These are phyloP conservation scores for Formica exsecta DNA, from an alignment of 1,140 invertebrate genomes.

Conservation along the genomic window DNA sequence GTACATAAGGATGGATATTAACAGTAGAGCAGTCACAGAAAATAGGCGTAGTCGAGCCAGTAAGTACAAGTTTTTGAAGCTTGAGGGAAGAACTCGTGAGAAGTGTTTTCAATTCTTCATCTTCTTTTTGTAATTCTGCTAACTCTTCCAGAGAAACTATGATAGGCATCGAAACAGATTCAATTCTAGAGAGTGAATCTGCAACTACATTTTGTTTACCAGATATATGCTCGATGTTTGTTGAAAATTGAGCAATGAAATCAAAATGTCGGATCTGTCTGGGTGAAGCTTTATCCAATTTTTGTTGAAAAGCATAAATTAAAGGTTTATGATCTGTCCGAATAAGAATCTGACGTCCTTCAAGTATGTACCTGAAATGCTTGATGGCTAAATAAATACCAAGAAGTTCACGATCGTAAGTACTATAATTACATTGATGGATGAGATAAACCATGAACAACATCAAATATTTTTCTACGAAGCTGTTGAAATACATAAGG, in stretches of 20 bases:
- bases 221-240: neutral
- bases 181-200: neutral
- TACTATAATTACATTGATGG: conserved; percentile 67
- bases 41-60: too few species aligned
- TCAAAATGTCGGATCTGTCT: neutral
- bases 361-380: conserved; percentile 77
- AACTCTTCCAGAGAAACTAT: neutral
- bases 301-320: conserved; percentile 16
- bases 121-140: neutral
- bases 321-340: conserved; percentile 17
- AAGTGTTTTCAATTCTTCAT: conserved; percentile 11
- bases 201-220: neutral
- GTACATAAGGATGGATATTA: too few species aligned
- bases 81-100: neutral
- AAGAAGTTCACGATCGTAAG: conserved; percentile 79
- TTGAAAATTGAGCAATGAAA: neutral
- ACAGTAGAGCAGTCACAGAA: too few species aligned
- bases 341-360: conserved; percentile 59
- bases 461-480: too few species aligned
- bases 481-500: too few species aligned
- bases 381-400: conserved; percentile 76
- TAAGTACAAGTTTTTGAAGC: too few species aligned
- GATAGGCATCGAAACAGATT: neutral
- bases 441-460: too few species aligned
- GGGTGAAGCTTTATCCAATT: neutral